These are phyloP conservation scores for Clarias fuscus DNA, from an alignment of 2,797 vertebrate genomes.

Conservation along the genomic window DNA sequence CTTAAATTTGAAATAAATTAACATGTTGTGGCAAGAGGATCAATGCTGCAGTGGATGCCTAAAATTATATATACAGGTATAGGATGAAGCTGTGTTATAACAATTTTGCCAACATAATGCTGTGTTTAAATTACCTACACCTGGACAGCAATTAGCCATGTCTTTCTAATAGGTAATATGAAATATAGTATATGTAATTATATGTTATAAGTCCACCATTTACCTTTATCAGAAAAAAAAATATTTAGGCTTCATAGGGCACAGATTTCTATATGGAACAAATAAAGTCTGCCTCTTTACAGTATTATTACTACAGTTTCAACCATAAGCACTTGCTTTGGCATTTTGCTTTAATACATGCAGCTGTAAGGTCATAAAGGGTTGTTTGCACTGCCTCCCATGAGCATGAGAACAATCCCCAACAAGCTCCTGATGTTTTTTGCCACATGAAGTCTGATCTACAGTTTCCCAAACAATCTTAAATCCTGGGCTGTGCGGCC, in stretches of 20 bases:
- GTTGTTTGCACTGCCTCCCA: constrained; percentile 3
- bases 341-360: not conserved
- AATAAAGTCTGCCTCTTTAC: not conserved
- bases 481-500: constrained; percentile 1
- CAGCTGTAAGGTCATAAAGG: constrained; percentile 19
- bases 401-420: not conserved
- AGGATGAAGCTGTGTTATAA: not conserved
- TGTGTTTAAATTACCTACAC: not conserved
- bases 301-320: not conserved
- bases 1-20: constrained; percentile 68
- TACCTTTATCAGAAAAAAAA: not conserved
- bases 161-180: not conserved
- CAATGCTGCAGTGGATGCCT: constrained; percentile 80
- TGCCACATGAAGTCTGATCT: constrained; percentile 10
- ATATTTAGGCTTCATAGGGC: not conserved
- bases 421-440: constrained; percentile 14
- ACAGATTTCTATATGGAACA: not conserved
- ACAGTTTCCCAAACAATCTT: not conserved
- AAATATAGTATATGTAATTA: no score
- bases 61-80: constrained; percentile 7
- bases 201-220: not conserved
- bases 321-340: not conserved
- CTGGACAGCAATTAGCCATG: not conserved
- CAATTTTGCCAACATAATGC: not conserved
- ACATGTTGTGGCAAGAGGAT: constrained; percentile 81